Evolutionary conservation across 2,888 invertebrate species (phyloP).

Genomic region (Sepiola atlantica): DNA sequence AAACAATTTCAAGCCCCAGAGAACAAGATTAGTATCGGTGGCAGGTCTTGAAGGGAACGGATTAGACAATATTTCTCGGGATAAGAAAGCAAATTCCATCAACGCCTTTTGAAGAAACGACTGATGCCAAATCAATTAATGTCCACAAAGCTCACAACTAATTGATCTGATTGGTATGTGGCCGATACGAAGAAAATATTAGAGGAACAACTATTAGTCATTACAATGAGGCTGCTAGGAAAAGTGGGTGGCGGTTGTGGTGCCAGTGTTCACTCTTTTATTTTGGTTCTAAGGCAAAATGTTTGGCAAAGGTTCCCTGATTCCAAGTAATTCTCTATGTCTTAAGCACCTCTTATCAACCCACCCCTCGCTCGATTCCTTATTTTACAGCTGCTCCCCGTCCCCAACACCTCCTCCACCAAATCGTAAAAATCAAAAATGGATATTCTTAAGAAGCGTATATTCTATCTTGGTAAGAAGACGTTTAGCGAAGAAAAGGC

Average conservation of each 20-base stretch:
- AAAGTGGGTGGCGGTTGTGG: neutral
- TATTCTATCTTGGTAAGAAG: no score
- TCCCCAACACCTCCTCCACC: no score
- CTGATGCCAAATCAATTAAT: neutral
- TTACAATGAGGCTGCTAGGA: neutral
- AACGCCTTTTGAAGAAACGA: neutral
- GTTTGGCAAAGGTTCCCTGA: neutral
- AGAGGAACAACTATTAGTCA: neutral
- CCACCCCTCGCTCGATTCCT: no score
- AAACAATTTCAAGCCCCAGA: neutral
- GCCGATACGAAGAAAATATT: neutral
- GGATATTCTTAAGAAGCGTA: no score
- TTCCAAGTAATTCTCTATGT: neutral
- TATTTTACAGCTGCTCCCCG: no score
- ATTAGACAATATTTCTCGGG: neutral
- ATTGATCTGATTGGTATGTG: slow-evolving; percentile 21
- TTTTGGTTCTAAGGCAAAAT: neutral
- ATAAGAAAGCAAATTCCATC: slow-evolving; percentile 22
- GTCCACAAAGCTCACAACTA: neutral
- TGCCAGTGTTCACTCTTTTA: neutral
- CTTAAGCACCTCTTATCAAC: neutral
- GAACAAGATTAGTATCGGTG: slow-evolving; percentile 18
- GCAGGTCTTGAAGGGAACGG: neutral
- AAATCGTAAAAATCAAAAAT: no score
- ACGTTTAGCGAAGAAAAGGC: no score